Base-by-base conservation (phyloP, 2,888 invertebrate genomes). In the Dolomedes plantarius region DNA sequence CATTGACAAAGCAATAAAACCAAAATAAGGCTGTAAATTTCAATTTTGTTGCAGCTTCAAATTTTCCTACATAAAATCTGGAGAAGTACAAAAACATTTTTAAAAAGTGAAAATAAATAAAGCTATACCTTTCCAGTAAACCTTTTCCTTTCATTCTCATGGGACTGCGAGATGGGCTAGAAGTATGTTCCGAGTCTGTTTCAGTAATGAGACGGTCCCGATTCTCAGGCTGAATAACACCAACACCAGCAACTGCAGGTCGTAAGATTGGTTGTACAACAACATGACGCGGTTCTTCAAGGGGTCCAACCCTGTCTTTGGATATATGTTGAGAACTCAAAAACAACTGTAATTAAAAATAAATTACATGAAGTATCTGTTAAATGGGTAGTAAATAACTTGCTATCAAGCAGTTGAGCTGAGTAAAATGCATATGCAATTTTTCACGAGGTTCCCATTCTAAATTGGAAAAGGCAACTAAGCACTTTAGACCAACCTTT, bases 81-180 rank as follows among this genome's bases (percentile, higher is more conserved):
- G n/a, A n/a, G n/a, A n/a, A n/a, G n/a, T n/a, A 29, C 16, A n/a
- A 23, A 23, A 28, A 29, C 28, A 29, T n/a, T 27, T 39, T 29
- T 11, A 32, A 19, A 39, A 46, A 7, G 36, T 1, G 27, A 6
- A 29, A 7, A 1, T 29, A 1, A 23, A 71, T 0, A 71, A 41
- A 71, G 41, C 7, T 19, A 39, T 50, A 89, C 89, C 89, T 88
- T 80, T 89, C 89, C 9, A 89, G 50, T 19, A 89, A 75, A 2
- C 89, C 89, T 87, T 89, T 88, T 1, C 88, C 89, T 72, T 88
- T 88, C n/a, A 87, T 71, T 36, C 88, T 86, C 50, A 89, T 56
- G 11, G 89, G 89, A 69, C 88, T 88, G 29, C 86, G 67, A 16
- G 75, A 64, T n/a, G 88, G 88, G 41, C 88, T 88, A 11, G 88